Evolutionary conservation across 2,888 invertebrate species (phyloP), one percentile per base, ranked within the genome.

Genomic region (Eilema caniola): DNA sequence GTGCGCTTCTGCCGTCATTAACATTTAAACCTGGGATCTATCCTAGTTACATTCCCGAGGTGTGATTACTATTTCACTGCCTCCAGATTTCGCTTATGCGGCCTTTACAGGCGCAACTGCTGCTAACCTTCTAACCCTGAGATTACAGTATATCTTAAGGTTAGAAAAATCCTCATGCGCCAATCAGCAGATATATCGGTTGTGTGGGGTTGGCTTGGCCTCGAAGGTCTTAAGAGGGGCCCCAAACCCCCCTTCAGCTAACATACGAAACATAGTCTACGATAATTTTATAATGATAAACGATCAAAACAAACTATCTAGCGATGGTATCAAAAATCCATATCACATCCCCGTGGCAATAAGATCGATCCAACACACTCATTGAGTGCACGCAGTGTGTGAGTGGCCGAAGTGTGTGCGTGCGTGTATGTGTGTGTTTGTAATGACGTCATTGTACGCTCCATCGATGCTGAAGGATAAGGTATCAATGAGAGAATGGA

Each of bases 351-450:
- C 69, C 71, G 71, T 66, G 79, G 74, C n/a, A n/a, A 82, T 78
- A 20, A 4, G 71, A 81, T 82, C 81, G 81, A 81, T 70, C 67
- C 23, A 81, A 83, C 81, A 76, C n/a, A 64, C 10, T 56, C 71
- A 71, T 76, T 77, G 81, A 81, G 75, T 71, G 69, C 62, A 47
- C 62, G 64, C 61, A 72, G 64, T 41, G 72, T 70, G 72, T 67
- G 60, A 56, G 62, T 63, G 62, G 16, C 41, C 31, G 28, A 11
- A 7, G 20, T 37, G 56, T 63, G 24, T 23, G 59, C 37, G 57
- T 33, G 57, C 33, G 20, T 61, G 64, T 37, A 41, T 41, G 63
- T 72, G 72, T 67, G 41, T 57, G 60, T 33, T 59, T 23, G 65
- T 66, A 63, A 70, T 63, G 37, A 79, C 79, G 81, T 80, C 83